Percentiles rank a stretch among this genome's conserved stretches.
Conservation (phyloP, 2,888 invertebrate genomes). For the Rambutsinella grinnellia region DNA sequence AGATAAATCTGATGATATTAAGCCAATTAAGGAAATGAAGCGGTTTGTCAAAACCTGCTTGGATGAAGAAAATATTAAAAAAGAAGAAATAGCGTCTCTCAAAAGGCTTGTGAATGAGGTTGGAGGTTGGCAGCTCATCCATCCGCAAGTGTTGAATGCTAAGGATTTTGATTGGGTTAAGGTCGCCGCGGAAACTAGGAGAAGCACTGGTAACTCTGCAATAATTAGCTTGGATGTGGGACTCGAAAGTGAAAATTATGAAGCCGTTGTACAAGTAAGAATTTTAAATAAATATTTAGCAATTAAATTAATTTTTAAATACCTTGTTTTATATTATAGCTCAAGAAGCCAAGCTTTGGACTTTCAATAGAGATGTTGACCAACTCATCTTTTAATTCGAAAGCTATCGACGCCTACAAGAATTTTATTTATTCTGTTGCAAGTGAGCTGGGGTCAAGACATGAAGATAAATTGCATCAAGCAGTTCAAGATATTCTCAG, state of each 20-base stretch:
- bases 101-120: slow-evolving; percentile 18
- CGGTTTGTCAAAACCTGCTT: slow-evolving; percentile 47
- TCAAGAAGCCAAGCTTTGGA: slow-evolving; percentile 41
- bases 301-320: background rate
- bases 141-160: slow-evolving; percentile 15
- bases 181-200: slow-evolving; percentile 15
- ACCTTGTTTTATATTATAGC: background rate
- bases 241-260: background rate
- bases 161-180: slow-evolving; percentile 19
- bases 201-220: slow-evolving; percentile 1
- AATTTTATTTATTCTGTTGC: slow-evolving; percentile 39
- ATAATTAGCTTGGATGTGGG: background rate
- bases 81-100: slow-evolving; percentile 25
- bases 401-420: slow-evolving; percentile 44
- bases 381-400: slow-evolving; percentile 5
- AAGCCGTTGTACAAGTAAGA: background rate
- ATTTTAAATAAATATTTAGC: background rate
- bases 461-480: background rate
- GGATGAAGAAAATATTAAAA: slow-evolving; percentile 32
- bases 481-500: slow-evolving; percentile 45
- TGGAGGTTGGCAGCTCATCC: slow-evolving; percentile 39
- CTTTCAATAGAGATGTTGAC: slow-evolving; percentile 33
- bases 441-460: slow-evolving; percentile 4
- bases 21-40: slow-evolving; percentile 57
- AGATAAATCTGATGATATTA: slow-evolving; percentile 16